Base-by-base conservation (phyloP, 2,888 invertebrate species). In the Athalia cordata region DNA sequence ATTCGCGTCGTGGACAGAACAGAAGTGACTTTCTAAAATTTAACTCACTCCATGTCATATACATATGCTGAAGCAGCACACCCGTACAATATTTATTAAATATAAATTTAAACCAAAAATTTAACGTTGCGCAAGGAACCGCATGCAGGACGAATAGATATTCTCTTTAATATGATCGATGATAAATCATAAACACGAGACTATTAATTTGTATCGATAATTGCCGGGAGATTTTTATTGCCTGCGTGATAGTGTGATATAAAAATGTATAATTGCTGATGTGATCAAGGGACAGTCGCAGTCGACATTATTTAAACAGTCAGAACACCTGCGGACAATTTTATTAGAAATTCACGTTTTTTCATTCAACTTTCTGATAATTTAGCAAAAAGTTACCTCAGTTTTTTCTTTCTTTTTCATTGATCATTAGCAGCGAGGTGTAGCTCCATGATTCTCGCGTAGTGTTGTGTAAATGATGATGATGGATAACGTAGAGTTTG, bases 11-110 rank as follows among this genome's bases (percentile, higher is more conserved):
- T 13, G 62, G n/a, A 55, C 59, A 59, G 52, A 61, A 62, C 50
- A 62, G 62, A 62, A 64, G 49, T 29, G 62, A 64, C 75, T 75
- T 75, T 75, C 75, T 75, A 75, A 75, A 75, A 75, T 64, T 75
- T 61, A 62, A 15, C 62, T 72, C 45, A 72, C 59, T 45, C 45
- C 6, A 50, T 52, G 67, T 13, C 72, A 29, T 68, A 29, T 29
- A 29, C 29, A 29, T 29, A 55, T 9, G 7, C 9, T 55, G 4
- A n/a, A 9, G 55, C 55, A n/a, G 55, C 7, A n/a, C 55, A n/a
- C 9, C n/a, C 55, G n/a, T 11, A 11, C 11, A 59, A 59, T 47
- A 72, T 72, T 72, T 59, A 45, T 72, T 29, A 45, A 75, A 75
- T 59, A 62, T 43, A 61, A 62, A 50, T 62, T 75, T 52, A 50